Evolutionary conservation across 2,888 invertebrate species (phyloP).

Genomic region (Rhopalosiphum nymphaeae): DNA sequence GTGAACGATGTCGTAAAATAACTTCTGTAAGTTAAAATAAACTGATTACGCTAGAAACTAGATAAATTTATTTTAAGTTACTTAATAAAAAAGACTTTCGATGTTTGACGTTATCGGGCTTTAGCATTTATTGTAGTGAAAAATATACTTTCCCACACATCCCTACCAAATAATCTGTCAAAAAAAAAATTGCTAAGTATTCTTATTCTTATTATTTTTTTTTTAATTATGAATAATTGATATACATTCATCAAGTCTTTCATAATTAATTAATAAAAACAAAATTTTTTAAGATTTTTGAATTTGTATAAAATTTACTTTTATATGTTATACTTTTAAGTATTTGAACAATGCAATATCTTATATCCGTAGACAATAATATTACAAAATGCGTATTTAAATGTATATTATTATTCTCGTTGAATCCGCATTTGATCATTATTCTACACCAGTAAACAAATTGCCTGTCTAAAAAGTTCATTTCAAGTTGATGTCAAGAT

Average conservation of each 20-base stretch:
- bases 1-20: neutral
- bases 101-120: neutral
- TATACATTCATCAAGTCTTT: neutral
- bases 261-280: neutral
- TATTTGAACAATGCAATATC: neutral
- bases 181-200: neutral
- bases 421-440: slow-evolving; percentile 32
- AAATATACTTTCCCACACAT: neutral
- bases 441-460: slow-evolving; percentile 46
- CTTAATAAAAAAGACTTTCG: neutral
- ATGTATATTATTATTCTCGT: slow-evolving; percentile 20
- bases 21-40: neutral
- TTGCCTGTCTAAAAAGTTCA: slow-evolving; percentile 26
- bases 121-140: neutral
- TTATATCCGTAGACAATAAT: neutral
- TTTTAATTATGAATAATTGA: neutral
- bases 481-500: slow-evolving; percentile 22
- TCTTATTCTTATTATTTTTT: neutral
- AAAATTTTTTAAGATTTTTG: neutral
- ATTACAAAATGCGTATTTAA: slow-evolving; percentile 26
- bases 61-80: neutral
- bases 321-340: neutral
- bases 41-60: neutral
- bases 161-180: neutral
- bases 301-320: neutral